Conservation (phyloP, 2,888 invertebrate genomes). For the Caenorhabditis plicata region DNA sequence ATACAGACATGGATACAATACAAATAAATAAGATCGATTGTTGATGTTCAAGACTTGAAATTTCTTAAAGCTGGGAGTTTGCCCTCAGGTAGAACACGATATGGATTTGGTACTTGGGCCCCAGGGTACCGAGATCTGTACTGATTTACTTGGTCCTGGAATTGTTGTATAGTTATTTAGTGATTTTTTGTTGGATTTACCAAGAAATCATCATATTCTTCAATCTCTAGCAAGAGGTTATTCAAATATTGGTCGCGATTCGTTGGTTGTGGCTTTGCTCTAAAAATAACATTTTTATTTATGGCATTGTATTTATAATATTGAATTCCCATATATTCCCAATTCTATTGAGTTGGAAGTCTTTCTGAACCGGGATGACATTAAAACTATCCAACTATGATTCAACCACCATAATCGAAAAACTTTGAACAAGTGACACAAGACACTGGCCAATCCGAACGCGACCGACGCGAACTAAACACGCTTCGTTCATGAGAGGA, state of each 20-base stretch:
- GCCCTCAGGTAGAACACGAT: conserved; percentile 36
- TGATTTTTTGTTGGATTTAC: conserved; percentile 3
- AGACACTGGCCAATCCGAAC: too few relatives aligned
- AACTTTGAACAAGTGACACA: too few relatives aligned
- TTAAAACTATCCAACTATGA: too few relatives aligned
- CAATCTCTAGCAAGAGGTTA: conserved; percentile 40
- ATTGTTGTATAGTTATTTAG: not conserved
- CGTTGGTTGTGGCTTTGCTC: conserved; percentile 32
- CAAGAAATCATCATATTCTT: conserved; percentile 48
- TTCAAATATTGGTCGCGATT: conserved; percentile 34
- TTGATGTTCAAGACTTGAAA: too few relatives aligned
- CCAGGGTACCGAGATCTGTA: conserved; percentile 33
- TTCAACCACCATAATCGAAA: too few relatives aligned
- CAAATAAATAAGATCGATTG: too few relatives aligned
- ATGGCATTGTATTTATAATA: not conserved
- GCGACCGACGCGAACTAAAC: too few relatives aligned
- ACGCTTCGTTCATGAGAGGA: too few relatives aligned
- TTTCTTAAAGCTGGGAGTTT: conserved; percentile 36
- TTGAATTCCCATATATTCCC: not conserved
- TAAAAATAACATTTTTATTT: conserved; percentile 12
- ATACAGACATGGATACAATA: too few relatives aligned
- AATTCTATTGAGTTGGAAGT: too few relatives aligned
- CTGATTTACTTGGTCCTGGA: conserved; percentile 39
- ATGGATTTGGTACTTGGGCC: conserved; percentile 36
- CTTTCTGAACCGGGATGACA: too few relatives aligned